These are phyloP conservation scores for Bombyx huttoni DNA, from an alignment of 2,888 invertebrate species.

Conservation along the genomic window DNA sequence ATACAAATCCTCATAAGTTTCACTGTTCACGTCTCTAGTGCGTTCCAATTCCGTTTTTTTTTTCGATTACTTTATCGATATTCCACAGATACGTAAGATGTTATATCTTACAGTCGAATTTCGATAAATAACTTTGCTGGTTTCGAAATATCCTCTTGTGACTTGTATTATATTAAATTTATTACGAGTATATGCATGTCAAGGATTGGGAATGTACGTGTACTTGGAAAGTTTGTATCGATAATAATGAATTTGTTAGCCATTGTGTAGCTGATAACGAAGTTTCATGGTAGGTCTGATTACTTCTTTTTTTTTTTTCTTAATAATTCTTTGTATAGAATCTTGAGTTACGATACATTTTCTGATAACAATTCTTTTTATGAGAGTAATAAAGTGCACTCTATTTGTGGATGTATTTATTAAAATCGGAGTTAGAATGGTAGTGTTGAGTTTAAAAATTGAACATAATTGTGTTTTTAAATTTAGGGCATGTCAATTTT, in stretches of 20 bases:
- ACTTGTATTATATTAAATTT: constrained; percentile 11
- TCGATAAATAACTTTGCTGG: constrained; percentile 20
- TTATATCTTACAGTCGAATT: constrained; percentile 25
- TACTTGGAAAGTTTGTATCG: constrained; percentile 9
- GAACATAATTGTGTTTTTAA: too few species aligned
- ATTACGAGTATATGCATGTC: constrained; percentile 38
- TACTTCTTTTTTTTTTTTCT: not conserved
- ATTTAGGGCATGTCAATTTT: too few species aligned
- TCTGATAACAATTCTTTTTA: too few species aligned
- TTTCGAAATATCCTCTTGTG: constrained; percentile 37
- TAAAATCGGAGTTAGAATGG: too few species aligned
- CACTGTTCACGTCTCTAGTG: constrained; percentile 19
- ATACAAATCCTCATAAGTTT: constrained; percentile 8
- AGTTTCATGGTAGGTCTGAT: not conserved
- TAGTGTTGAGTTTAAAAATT: too few species aligned
- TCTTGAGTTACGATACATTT: too few species aligned
- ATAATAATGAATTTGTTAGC: constrained; percentile 1
- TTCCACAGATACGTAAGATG: constrained; percentile 9
- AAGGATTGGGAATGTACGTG: constrained; percentile 28
- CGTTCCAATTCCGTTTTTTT: constrained; percentile 43
- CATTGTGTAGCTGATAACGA: not conserved
- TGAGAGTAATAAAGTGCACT: too few species aligned
- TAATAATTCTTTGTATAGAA: too few species aligned
- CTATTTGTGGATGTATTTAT: too few species aligned
- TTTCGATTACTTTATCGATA: constrained; percentile 29